These are phyloP conservation scores for Adelognathus sp. DNA, from an alignment of 2,888 invertebrate genomes.

Conservation along the genomic window DNA sequence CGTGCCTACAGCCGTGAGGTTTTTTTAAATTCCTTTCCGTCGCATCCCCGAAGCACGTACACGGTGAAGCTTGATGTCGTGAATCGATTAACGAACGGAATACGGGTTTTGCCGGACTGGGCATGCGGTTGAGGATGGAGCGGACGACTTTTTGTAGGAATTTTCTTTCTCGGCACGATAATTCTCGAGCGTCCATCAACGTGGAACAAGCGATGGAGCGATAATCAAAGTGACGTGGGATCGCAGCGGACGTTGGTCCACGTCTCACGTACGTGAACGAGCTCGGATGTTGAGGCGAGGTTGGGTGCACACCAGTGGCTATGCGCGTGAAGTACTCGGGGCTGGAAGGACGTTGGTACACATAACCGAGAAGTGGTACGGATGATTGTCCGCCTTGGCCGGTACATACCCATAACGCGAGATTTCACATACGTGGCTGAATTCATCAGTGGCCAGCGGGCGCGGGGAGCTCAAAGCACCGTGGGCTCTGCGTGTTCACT, in stretches of 20 bases:
- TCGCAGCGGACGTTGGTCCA: constrained; percentile 17
- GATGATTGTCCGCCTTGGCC: background rate
- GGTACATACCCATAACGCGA: constrained; percentile 3
- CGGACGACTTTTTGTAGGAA: background rate
- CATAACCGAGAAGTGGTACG: background rate
- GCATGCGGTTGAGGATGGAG: background rate
- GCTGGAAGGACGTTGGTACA: background rate
- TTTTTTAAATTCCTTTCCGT: background rate
- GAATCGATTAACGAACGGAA: background rate
- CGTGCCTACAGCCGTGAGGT: background rate
- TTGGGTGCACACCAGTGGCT: background rate
- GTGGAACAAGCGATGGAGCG: constrained; percentile 45
- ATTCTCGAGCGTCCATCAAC: constrained; percentile 49
- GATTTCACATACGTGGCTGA: constrained; percentile 39
- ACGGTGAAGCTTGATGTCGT: background rate
- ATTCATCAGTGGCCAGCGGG: constrained; percentile 25
- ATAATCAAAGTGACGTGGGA: constrained; percentile 34
- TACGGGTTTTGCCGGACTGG: background rate
- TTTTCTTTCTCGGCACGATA: constrained; percentile 9
- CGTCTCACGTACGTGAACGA: constrained; percentile 39
- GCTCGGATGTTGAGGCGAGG: background rate
- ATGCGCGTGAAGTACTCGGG: background rate
- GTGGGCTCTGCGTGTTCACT: background rate
- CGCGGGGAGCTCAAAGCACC: constrained; percentile 21
- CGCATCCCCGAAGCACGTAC: background rate